A percentile compares a stretch with the other conserved stretches of the same genome.
Evolutionary conservation across 2,888 invertebrate genomes (phyloP).

Genomic region (Cheiracanthium punctorium): DNA sequence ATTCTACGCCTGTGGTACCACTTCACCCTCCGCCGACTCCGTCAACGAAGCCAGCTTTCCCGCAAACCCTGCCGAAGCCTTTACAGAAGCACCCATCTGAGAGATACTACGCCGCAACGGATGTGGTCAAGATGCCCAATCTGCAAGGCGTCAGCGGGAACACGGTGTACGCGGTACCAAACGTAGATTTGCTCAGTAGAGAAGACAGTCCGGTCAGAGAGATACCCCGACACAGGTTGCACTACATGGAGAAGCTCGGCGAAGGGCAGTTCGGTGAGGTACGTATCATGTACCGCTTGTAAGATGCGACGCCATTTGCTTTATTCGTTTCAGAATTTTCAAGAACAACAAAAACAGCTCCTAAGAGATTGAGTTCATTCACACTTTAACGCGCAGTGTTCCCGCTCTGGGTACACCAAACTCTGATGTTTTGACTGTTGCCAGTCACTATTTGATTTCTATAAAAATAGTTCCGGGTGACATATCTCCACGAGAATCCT

Average conservation of each 20-base stretch:
- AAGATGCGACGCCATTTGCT: neutral
- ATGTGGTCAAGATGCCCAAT: conserved; percentile 79
- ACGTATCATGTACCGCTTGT: no score
- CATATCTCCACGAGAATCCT: no score
- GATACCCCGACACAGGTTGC: conserved; percentile 87
- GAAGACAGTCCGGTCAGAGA: conserved; percentile 84
- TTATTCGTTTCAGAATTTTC: neutral
- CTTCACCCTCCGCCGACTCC: conserved; percentile 42
- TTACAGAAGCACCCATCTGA: conserved; percentile 79
- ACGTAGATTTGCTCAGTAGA: conserved; percentile 76
- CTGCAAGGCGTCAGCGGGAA: conserved; percentile 76
- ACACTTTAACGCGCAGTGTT: no score
- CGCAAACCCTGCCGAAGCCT: conserved; percentile 75
- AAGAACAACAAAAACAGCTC: no score
- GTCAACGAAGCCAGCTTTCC: conserved; percentile 74
- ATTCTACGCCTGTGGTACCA: conserved; percentile 69
- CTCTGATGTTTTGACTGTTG: no score
- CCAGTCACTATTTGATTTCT: no score
- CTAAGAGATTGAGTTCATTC: no score
- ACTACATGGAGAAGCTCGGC: conserved; percentile 90
- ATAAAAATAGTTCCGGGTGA: no score
- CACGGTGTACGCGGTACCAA: conserved; percentile 78
- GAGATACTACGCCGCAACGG: conserved; percentile 84
- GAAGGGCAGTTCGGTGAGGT: conserved; percentile 94
- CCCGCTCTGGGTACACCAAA: no score